Base-by-base conservation (phyloP, 2,113 vertebrate species). In the Limanda limanda region DNA sequence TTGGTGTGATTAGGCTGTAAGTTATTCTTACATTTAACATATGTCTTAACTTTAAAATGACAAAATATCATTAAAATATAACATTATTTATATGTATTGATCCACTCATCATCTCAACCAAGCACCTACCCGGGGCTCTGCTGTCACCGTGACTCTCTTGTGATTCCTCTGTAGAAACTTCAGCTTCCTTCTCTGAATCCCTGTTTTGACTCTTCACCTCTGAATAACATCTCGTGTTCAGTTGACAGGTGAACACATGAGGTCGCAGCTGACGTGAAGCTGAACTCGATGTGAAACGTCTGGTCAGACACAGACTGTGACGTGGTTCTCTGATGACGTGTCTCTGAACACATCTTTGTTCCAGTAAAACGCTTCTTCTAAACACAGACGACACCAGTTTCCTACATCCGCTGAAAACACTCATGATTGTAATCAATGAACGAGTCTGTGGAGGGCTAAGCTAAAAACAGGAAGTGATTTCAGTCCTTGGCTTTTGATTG, bases 401-500 rank as follows among this genome's bases (percentile, higher is more conserved):
- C 2, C 59, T 73, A 1, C 59, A 80, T 10, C 31, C 58, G 47
- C 11, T 42, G 1, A 90, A 15, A 45, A 78, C 10, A 75, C 31
- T 83, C 88, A 89, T 91, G 4, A 64, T 79, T 75, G 48, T 25
- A 18, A 45, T 6, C 54, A 31, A 37, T 9, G 6, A 61, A 67
- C 40, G 66, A 65, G 71, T 20, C 3, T 10, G 4, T 10, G 20
- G 13, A 17, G 10, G 27, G 24, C 54, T 83, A 6, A 17, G 24
- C 13, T 58, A 54, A 42, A 84, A 87, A 76, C 87, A 85, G 90
- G 91, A 93, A 92, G 67, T 25, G 5, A 1, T 0, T 10, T 1
- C 2, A 0, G 63, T 35, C 20, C 55, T 76, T 65, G 78, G 15
- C 18, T 45, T 86, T 2, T 79, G 68, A 91, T 91, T 92, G 86